phyloP scores from a whole-genome alignment of 2,888 invertebrate species.

The Watsonalla cultraria region DNA sequence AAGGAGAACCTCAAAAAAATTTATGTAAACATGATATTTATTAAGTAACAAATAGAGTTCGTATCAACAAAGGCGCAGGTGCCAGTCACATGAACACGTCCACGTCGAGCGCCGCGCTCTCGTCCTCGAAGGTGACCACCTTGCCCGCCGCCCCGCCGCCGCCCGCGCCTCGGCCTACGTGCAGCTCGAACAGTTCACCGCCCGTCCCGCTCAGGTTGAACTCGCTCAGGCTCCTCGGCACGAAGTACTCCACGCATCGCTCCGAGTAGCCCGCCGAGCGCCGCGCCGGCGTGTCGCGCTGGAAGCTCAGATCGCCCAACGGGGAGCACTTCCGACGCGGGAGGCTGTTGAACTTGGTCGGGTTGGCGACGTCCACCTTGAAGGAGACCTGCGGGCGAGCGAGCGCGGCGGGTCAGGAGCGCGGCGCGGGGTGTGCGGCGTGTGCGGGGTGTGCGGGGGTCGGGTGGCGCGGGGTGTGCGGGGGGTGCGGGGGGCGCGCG shows the following conservation, averaged over 20 bases:
- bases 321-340: slow-evolving; percentile 68
- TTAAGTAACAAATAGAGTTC: slow-evolving; percentile 57
- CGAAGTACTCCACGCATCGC: slow-evolving; percentile 88
- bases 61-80: slow-evolving; percentile 29
- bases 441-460: slow-evolving; percentile 62
- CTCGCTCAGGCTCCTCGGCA: slow-evolving; percentile 90
- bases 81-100: slow-evolving; percentile 89
- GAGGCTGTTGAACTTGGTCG: slow-evolving; percentile 77
- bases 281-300: slow-evolving; percentile 81
- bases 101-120: slow-evolving; percentile 76
- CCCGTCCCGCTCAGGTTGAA: slow-evolving; percentile 85
- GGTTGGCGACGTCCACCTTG: slow-evolving; percentile 57
- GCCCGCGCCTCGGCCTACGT: slow-evolving; percentile 18
- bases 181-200: slow-evolving; percentile 33
- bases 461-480: slow-evolving; percentile 73
- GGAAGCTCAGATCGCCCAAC: slow-evolving; percentile 73
- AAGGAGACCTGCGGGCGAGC: slow-evolving; percentile 55
- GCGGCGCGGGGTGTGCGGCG: slow-evolving; percentile 48
- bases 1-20: slow-evolving; percentile 14
- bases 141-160: slow-evolving; percentile 67
- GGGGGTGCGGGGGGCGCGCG: slow-evolving; percentile 47
- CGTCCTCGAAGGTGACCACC: slow-evolving; percentile 90
- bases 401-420: slow-evolving; percentile 17
- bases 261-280: slow-evolving; percentile 81
- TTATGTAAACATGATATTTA: slow-evolving; percentile 35